Evolutionary conservation across 1,140 invertebrate genomes (phyloP).

Genomic region (Lineus longissimus): DNA sequence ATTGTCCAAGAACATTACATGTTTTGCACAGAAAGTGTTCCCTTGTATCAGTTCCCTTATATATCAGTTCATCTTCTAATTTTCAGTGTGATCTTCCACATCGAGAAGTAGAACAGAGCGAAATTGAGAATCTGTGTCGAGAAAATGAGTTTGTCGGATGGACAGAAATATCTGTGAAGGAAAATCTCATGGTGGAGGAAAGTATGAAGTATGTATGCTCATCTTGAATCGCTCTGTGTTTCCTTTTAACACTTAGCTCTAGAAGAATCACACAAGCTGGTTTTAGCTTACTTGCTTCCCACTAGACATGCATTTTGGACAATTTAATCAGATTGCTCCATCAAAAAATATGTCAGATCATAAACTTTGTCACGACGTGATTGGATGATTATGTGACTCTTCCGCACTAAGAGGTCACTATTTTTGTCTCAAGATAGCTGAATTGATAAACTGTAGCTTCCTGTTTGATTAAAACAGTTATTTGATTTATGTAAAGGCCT

Average conservation of each 20-base stretch:
- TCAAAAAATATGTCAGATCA: too few relatives aligned
- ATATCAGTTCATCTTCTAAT: constrained; percentile 17
- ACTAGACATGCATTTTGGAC: neutral
- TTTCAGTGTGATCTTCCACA: constrained; percentile 59
- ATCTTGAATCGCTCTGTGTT: neutral
- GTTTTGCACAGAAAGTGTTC: too few relatives aligned
- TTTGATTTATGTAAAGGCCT: too few relatives aligned
- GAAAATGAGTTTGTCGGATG: constrained; percentile 63
- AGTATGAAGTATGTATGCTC: constrained; percentile 52
- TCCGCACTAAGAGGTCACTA: too few relatives aligned
- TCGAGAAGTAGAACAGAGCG: constrained; percentile 58
- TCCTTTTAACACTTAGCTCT: neutral
- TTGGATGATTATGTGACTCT: too few relatives aligned
- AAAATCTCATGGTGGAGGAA: constrained; percentile 62
- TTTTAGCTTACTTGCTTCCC: too few relatives aligned
- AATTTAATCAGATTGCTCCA: neutral
- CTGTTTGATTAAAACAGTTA: too few relatives aligned
- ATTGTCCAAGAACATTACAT: too few relatives aligned
- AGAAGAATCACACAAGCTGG: neutral
- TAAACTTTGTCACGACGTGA: too few relatives aligned
- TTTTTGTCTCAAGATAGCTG: too few relatives aligned
- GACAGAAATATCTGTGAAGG: constrained; percentile 63
- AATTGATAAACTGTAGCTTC: too few relatives aligned
- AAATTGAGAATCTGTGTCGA: constrained; percentile 60
- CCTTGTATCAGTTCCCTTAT: too few relatives aligned